A percentile compares a stretch with the other conserved stretches of the same genome.
These are phyloP conservation scores for Fukomys damarensis DNA, from an alignment of 2,113 vertebrate species.

Conservation along the genomic window DNA sequence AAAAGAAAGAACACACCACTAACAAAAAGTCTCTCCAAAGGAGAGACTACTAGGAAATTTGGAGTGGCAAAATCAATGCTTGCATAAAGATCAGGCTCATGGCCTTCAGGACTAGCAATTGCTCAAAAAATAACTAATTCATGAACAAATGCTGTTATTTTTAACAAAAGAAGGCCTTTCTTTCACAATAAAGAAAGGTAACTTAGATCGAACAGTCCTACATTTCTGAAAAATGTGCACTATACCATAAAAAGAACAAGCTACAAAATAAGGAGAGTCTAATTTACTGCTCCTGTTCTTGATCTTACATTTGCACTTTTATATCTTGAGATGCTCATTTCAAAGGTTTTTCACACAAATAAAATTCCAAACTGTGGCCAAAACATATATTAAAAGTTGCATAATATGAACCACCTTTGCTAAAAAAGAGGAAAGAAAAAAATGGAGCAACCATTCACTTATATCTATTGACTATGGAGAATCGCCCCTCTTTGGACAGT, in stretches of 20 bases:
- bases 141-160: background rate
- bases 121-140: background rate
- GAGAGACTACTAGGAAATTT: background rate
- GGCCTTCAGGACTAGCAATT: background rate
- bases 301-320: slow-evolving; percentile 10
- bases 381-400: slow-evolving; percentile 66
- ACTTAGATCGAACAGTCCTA: background rate
- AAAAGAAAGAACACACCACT: background rate
- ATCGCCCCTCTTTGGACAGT: slow-evolving; percentile 68
- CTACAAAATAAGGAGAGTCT: background rate
- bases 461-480: slow-evolving; percentile 62
- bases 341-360: slow-evolving; percentile 63
- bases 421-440: slow-evolving; percentile 58
- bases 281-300: background rate
- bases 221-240: slow-evolving; percentile 56
- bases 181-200: slow-evolving; percentile 19
- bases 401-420: slow-evolving; percentile 38
- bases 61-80: background rate
- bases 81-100: background rate
- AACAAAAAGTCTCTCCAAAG: background rate
- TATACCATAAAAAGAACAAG: slow-evolving; percentile 27
- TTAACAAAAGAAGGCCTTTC: background rate
- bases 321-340: background rate
- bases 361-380: slow-evolving; percentile 50
- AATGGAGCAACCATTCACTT: slow-evolving; percentile 68